phyloP scores from a whole-genome alignment of 2,113 vertebrate genomes.

The Oncorhynchus keta region DNA sequence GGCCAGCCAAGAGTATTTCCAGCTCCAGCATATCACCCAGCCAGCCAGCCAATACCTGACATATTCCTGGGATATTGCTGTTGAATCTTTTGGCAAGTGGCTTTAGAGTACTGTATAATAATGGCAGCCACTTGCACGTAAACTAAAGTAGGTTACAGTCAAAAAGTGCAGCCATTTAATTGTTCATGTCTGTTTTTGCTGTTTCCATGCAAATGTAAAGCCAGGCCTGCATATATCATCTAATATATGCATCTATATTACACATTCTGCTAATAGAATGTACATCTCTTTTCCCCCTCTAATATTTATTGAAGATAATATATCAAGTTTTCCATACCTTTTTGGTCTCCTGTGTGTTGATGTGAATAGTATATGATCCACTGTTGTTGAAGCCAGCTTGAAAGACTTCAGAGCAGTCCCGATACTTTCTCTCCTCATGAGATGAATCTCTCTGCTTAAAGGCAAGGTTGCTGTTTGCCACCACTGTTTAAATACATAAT shows the following conservation, averaged over 20 bases:
- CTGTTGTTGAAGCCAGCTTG: slow-evolving; percentile 85
- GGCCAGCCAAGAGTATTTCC: slow-evolving; percentile 1
- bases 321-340: slow-evolving; percentile 67
- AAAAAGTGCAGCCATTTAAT: not conserved
- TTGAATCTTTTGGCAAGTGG: not conserved
- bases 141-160: not conserved
- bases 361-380: slow-evolving; percentile 83
- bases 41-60: not conserved
- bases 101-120: not conserved
- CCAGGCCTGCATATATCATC: too few relatives aligned
- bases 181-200: not conserved
- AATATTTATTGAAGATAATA: not conserved
- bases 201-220: too few relatives aligned
- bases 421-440: slow-evolving; percentile 77
- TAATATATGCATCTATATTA: too few relatives aligned
- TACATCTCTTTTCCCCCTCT: not conserved
- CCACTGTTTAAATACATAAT: slow-evolving; percentile 58
- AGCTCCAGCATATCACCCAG: not conserved
- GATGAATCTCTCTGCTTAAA: slow-evolving; percentile 68
- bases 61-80: not conserved
- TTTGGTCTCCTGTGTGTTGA: slow-evolving; percentile 80
- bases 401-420: slow-evolving; percentile 84
- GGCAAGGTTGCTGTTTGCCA: slow-evolving; percentile 67
- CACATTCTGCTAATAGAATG: not conserved
- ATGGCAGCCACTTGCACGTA: not conserved